Conservation (phyloP, 2,113 vertebrate genomes). For the Hemibagrus wyckioides region DNA sequence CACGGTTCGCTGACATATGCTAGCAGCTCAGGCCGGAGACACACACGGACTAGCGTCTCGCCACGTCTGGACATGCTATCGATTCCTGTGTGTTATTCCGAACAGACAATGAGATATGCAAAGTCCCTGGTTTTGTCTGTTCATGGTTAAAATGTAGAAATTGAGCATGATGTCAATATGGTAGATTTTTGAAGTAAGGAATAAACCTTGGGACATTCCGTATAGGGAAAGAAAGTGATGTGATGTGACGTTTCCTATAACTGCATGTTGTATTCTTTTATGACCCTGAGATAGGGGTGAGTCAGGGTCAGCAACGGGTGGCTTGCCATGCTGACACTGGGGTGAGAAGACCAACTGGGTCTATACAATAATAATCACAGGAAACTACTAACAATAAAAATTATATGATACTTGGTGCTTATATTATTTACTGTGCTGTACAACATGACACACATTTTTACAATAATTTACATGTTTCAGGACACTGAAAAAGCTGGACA, state of each 20-base stretch:
- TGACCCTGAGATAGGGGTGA: no score
- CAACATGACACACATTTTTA: no score
- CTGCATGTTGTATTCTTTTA: not conserved
- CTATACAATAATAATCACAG: no score
- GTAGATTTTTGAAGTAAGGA: not conserved
- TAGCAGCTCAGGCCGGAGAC: not conserved
- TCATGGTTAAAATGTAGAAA: constrained; percentile 12
- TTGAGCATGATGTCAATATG: not conserved
- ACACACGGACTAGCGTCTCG: not conserved
- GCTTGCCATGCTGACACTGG: no score
- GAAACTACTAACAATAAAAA: no score
- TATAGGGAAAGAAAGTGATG: not conserved
- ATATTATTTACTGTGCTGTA: no score
- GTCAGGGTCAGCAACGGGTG: no score
- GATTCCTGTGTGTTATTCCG: constrained; percentile 29
- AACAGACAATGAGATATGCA: constrained; percentile 44
- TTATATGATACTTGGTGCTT: no score
- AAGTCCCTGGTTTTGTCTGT: not conserved
- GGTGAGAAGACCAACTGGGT: no score
- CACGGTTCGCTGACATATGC: constrained; percentile 13
- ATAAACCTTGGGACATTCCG: not conserved
- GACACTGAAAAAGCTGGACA: no score
- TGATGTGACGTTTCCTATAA: not conserved
- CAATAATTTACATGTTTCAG: no score
- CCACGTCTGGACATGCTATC: constrained; percentile 40